Conservation (phyloP, 2,113 vertebrate species). For the Ciconia boyciana region DNA sequence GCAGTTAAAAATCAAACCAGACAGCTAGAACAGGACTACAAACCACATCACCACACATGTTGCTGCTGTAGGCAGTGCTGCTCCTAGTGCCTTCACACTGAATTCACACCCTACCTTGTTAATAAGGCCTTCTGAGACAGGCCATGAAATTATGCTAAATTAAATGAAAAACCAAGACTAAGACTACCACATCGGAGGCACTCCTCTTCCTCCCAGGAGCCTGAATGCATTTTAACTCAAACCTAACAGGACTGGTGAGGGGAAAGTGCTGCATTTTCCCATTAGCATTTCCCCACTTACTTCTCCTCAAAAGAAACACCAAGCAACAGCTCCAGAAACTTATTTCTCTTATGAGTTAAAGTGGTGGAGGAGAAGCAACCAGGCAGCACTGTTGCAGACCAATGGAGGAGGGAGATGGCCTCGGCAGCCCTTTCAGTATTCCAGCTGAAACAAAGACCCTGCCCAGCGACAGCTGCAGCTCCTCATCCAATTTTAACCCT, state of each 20-base stretch:
- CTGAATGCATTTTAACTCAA: neutral
- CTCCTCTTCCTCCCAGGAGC: neutral
- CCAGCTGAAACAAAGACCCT: neutral
- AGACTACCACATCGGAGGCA: neutral
- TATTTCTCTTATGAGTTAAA: neutral
- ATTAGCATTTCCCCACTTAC: neutral
- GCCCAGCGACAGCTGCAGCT: neutral
- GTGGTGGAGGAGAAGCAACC: neutral
- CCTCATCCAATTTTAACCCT: neutral
- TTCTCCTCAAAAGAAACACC: neutral
- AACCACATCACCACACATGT: accelerated
- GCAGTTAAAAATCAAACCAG: neutral
- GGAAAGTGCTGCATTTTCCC: neutral
- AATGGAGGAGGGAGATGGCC: neutral
- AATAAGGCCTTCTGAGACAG: constrained; percentile 8
- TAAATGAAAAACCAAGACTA: neutral
- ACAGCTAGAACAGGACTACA: neutral
- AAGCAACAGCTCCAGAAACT: neutral
- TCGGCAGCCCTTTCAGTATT: neutral
- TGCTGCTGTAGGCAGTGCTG: neutral
- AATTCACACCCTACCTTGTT: neutral
- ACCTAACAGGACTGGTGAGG: neutral
- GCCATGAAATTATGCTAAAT: neutral
- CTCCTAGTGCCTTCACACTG: neutral
- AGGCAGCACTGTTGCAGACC: neutral